Conservation (phyloP, 2,888 invertebrate species). For the Drosophila acutilabella region DNA sequence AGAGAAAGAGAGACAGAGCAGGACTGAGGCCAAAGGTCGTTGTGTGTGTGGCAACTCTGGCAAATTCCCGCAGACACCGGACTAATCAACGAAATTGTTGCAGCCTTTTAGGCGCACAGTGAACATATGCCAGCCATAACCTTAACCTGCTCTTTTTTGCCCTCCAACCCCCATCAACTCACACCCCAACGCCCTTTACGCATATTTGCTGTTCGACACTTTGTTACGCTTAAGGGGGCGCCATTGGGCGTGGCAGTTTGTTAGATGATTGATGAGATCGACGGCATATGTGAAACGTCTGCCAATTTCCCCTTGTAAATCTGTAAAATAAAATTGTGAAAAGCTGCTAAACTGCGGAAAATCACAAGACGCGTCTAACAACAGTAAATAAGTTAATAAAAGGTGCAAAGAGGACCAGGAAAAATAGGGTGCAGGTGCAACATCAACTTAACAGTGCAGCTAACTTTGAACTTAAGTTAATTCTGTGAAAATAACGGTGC, state of each 20-base stretch:
- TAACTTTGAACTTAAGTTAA: not conserved
- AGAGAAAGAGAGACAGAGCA: not conserved
- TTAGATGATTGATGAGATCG: slow-evolving; percentile 57
- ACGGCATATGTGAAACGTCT: slow-evolving; percentile 11
- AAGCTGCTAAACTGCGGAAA: not conserved
- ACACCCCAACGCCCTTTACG: not conserved
- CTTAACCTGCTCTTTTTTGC: slow-evolving; percentile 21
- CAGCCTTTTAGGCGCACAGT: slow-evolving; percentile 69
- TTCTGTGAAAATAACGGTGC: slow-evolving; percentile 5
- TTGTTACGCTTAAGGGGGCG: slow-evolving; percentile 37
- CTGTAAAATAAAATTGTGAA: slow-evolving; percentile 8
- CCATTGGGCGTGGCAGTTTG: slow-evolving; percentile 30
- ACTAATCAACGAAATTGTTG: slow-evolving; percentile 75
- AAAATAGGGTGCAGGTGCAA: not conserved
- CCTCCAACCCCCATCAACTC: not conserved
- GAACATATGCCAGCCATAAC: slow-evolving; percentile 47
- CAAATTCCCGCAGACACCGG: slow-evolving; percentile 59
- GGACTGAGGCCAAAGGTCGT: not conserved
- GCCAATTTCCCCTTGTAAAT: slow-evolving; percentile 9
- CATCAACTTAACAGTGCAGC: not conserved
- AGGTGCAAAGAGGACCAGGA: not conserved
- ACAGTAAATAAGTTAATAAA: not conserved
- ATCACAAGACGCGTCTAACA: not conserved
- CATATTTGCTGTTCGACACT: slow-evolving; percentile 53
- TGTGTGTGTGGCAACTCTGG: slow-evolving; percentile 15